Evolutionary conservation across 2,888 invertebrate genomes (phyloP), one percentile per base, ranked within the genome.

Genomic region (Thumatha senex): DNA sequence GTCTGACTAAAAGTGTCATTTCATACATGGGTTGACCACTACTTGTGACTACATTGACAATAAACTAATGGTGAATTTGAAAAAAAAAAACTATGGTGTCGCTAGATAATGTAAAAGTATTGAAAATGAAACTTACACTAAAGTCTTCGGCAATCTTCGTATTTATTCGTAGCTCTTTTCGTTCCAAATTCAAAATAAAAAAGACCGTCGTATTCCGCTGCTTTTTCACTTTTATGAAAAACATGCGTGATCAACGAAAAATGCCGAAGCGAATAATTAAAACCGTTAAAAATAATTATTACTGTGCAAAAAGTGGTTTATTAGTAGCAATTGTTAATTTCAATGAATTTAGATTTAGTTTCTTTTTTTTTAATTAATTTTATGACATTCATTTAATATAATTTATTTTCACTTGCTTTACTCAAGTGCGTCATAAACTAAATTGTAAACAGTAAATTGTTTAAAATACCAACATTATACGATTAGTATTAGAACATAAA

Each of bases 121-220:
- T 9, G 5, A 39, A 49, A 43, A 49, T 24, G 7, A n/a, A 39
- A 52, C 47, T 52, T 58, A 58, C 51, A 54, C 42, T 13, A 57
- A 57, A 29, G 9, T 50, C 42, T 42, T 42, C 48, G 51, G 36
- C 47, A 51, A 47, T 48, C 46, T 51, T 47, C 50, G 46, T 15
- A 34, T 13, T 48, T 38, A 48, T 44, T 44, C 43, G 40, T 38
- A 40, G 46, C 46, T 24, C 12, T 18, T 40, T 33, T 15, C 24
- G 24, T 46, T 52, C 35, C 42, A 51, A 30, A 45, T 47, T 43
- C 30, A 33, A 45, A 56, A 47, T 44, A 40, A 40, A 41, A 31
- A 40, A 4, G 18, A 30, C 46, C 38, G 30, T 8, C n/a, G 39
- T 34, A 42, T 18, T 46, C 30, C 9, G 10, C 46, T 43, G 38